Base-by-base conservation (phyloP, 2,113 vertebrate genomes). In the Phaethon lepturus region DNA sequence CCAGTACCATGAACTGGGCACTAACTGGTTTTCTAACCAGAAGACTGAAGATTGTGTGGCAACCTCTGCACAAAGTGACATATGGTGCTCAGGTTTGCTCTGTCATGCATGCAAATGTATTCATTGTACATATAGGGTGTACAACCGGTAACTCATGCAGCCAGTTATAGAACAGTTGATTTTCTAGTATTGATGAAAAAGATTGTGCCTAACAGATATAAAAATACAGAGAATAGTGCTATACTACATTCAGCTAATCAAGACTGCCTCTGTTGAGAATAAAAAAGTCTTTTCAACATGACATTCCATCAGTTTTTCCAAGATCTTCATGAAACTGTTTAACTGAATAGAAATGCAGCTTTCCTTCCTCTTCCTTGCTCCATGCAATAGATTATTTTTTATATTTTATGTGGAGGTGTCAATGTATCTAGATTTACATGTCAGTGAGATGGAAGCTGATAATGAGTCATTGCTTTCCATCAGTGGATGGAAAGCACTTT, bases 221-320 rank as follows among this genome's bases (percentile, higher is more conserved):
- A 6, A 77, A 45, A 29, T 15, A n/a, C 3, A 56, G 19, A 24
- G 23, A 50, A 35, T 3, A 84, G 8, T 76, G 13, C 8, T 60
- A 11, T 19, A 28, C 11, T 38, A 28, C 28, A 40, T 35, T 66
- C 45, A 91, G 7, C 18, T 64, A 31, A 56, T 22, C 14, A 64
- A 49, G 44, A 38, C 14, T 44, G 31, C 15, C 2, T 56, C 4
- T 1, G 0, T 3, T 50, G 72, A 9, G 11, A 50, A 44, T 24
- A 66, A 69, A 72, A 52, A 15, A 47, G 16, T 18, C 31, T 67
- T 80, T 58, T 22, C 16, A 52, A 35, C 17, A 10, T 29, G 45
- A 6, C 9, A 20, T 72, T 68, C 42, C 10, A 26, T 31, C 47
- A 15, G 7, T 42, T 76, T 72, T 68, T 80, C 23, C 38, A 52